Evolutionary conservation across 2,888 invertebrate genomes (phyloP).

Genomic region (Gonocerus acuteangulatus): DNA sequence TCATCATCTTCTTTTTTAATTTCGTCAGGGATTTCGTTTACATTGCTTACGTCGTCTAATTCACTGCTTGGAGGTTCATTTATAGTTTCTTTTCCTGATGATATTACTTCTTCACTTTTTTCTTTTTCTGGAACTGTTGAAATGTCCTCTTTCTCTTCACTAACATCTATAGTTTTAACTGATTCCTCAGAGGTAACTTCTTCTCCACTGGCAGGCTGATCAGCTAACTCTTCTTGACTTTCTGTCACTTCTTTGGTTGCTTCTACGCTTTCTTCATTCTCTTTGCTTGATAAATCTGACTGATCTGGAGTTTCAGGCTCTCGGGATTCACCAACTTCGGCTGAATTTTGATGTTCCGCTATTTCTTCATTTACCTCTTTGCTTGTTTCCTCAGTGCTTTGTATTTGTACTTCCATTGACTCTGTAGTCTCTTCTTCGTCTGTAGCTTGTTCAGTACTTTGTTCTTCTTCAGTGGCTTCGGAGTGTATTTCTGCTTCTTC

Average conservation of each 20-base stretch:
- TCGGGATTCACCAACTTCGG: not conserved
- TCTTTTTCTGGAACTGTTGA: not conserved
- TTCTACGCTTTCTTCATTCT: not conserved
- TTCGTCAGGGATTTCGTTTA: slow-evolving; percentile 41
- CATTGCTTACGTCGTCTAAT: slow-evolving; percentile 43
- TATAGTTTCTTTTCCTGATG: slow-evolving; percentile 6
- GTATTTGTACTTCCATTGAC: not conserved
- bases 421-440: slow-evolving; percentile 38
- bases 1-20: slow-evolving; percentile 35
- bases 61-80: slow-evolving; percentile 28
- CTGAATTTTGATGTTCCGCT: slow-evolving; percentile 1
- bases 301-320: not conserved
- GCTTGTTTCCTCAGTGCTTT: slow-evolving; percentile 7
- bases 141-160: slow-evolving; percentile 29
- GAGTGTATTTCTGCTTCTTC: slow-evolving; percentile 30
- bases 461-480: slow-evolving; percentile 43
- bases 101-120: too few species aligned
- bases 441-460: not conserved
- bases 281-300: too few species aligned
- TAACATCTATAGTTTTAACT: slow-evolving; percentile 18
- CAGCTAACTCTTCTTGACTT: slow-evolving; percentile 40
- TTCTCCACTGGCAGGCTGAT: slow-evolving; percentile 33
- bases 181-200: slow-evolving; percentile 30
- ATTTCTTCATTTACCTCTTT: slow-evolving; percentile 27
- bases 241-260: slow-evolving; percentile 44